phyloP scores from a whole-genome alignment of 64 coral and sea anemone genomes.

The Montipora capricornis region DNA sequence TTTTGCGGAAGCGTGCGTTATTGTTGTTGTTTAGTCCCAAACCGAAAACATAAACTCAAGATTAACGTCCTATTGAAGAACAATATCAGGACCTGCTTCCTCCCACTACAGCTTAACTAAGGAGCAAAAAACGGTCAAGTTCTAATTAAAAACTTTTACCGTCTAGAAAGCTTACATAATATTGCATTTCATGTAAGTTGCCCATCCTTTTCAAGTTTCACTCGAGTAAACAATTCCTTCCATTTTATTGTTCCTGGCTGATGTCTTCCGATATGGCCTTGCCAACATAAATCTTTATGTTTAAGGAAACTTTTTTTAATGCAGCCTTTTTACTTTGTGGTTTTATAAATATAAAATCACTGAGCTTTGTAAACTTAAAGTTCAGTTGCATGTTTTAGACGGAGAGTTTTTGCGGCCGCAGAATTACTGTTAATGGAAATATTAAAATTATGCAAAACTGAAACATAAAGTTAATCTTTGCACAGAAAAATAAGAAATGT shows the following conservation, averaged over 20 bases:
- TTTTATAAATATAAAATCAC: too few relatives aligned
- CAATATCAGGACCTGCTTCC: not conserved
- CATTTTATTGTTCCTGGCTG: too few relatives aligned
- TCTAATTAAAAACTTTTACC: not conserved
- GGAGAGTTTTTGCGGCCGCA: not conserved
- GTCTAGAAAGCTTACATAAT: not conserved
- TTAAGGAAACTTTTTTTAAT: too few relatives aligned
- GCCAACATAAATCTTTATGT: too few relatives aligned
- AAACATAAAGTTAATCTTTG: not conserved
- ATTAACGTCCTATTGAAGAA: not conserved
- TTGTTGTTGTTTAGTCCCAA: not conserved
- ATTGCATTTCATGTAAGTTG: too few relatives aligned
- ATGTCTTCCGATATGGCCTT: too few relatives aligned
- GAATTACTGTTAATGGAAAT: not conserved
- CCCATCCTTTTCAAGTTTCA: too few relatives aligned
- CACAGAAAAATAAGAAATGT: not conserved
- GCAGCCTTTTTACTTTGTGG: too few relatives aligned
- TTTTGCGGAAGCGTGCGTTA: not conserved
- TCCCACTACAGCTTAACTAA: not conserved
- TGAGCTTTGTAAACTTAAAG: too few relatives aligned
- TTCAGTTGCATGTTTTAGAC: not conserved
- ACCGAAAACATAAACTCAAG: not conserved
- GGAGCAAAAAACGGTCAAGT: not conserved
- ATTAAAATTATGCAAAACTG: conserved; percentile 40
- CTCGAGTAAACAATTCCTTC: not conserved